Evolutionary conservation across 2,797 vertebrate genomes (phyloP).

Genomic region (Poecile montanus): DNA sequence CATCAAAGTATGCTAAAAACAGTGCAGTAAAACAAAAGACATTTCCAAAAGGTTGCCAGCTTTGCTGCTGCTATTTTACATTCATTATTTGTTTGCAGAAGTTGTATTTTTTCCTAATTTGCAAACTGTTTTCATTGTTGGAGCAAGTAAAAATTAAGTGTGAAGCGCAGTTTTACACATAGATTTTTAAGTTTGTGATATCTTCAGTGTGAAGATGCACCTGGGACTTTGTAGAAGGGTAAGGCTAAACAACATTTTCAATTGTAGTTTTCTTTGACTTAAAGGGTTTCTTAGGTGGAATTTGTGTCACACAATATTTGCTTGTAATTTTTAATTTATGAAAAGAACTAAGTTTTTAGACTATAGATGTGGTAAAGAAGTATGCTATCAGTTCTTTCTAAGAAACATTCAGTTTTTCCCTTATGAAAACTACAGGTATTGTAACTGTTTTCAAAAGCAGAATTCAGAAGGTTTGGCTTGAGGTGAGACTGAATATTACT

Average conservation of each 20-base stretch:
- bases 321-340: not conserved
- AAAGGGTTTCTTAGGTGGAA: not conserved
- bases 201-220: not conserved
- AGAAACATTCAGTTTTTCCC: not conserved
- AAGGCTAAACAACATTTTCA: not conserved
- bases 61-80: not conserved
- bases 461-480: not conserved
- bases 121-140: not conserved
- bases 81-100: not conserved
- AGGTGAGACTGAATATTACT: not conserved
- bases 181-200: not conserved
- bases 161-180: not conserved
- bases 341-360: not conserved
- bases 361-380: not conserved
- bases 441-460: not conserved
- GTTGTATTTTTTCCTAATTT: not conserved
- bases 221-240: not conserved
- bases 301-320: not conserved
- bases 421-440: not conserved
- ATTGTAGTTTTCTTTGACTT: not conserved
- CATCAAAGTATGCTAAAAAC: not conserved
- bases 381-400: not conserved
- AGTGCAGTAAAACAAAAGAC: not conserved
- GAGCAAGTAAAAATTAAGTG: not conserved
- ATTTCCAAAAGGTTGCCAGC: not conserved